Base-by-base conservation (phyloP, 2,888 invertebrate genomes). In the Pristionchus mayeri region DNA sequence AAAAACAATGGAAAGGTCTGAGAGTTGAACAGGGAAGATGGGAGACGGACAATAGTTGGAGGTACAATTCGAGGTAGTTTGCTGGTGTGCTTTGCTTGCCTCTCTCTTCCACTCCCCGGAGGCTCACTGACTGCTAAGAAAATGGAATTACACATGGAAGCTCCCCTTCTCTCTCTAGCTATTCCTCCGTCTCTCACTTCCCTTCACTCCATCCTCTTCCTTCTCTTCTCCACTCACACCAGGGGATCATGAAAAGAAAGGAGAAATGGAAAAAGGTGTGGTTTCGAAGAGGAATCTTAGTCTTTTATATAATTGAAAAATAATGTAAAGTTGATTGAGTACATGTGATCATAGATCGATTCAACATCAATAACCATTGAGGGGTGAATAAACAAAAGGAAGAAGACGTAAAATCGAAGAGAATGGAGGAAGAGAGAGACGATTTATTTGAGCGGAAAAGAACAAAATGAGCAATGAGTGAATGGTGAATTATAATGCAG, bases 71-170 rank as follows among this genome's bases (percentile, higher is more conserved):
- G 60, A 67, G 67, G 18, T 67, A 37, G 37, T 67, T 67, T 67
- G 34, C 24, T 60, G 37, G 40, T 67, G 40, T 67, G 40, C 67
- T 67, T 40, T 67, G 67, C 67, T 67, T 37, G 21, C 34, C 67
- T 67, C 40, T 34, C 63, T 67, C 67, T 67, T 67, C 40, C 67
- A 40, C 67, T 67, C 67, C 67, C 37, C 67, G 3, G 37, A 37
- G 67, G 67, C 67, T 67, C 67, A 40, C 11, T 67, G 67, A 67
- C 67, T 67, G 67, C 67, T 67, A 67, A 67, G 67, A 67, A 67
- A 67, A 67, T 67, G 67, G 67, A 67, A 67, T 67, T 67, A 67
- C 67, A 67, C 67, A 67, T 67, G 67, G 67, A 67, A 40, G 40
- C 67, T 67, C 34, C 37, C 18, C 37, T 34, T 18, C 37, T 21